A percentile compares a stretch with the other conserved stretches of the same genome.
Evolutionary conservation across 2,888 invertebrate genomes (phyloP).

Genomic region (Acrobeloides nanus): DNA sequence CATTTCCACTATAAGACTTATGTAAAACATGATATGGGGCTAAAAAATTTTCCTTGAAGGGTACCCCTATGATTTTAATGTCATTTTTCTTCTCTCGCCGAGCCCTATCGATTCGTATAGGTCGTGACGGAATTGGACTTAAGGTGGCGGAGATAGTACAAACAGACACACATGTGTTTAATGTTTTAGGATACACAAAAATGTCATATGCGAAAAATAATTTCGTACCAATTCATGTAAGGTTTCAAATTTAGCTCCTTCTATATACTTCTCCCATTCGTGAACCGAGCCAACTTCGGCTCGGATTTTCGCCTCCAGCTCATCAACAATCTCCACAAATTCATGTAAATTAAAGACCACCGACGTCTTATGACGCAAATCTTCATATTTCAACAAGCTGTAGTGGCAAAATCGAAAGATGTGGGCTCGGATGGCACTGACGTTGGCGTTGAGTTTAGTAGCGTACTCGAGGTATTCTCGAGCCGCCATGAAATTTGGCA

Average conservation of each 20-base stretch:
- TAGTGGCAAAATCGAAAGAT: conserved; percentile 92
- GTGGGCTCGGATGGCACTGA: conserved; percentile 84
- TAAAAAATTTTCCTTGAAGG: no score
- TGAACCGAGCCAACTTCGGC: neutral
- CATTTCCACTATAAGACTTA: conserved; percentile 17
- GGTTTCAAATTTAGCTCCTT: conserved; percentile 4
- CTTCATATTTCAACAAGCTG: conserved; percentile 47
- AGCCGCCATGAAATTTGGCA: conserved; percentile 68
- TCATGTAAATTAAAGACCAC: conserved; percentile 29
- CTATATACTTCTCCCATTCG: neutral
- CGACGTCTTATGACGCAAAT: conserved; percentile 39
- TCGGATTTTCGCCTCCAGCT: conserved; percentile 22
- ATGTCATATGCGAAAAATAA: no score
- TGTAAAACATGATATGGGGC: no score
- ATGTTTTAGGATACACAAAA: no score
- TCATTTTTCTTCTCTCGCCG: no score
- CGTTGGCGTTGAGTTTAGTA: conserved; percentile 74
- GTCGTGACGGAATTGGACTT: no score
- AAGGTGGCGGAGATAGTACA: no score
- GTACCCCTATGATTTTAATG: no score
- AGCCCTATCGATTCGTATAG: no score
- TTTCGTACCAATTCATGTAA: no score
- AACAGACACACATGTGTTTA: no score
- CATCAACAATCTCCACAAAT: conserved; percentile 34
- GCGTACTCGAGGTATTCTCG: conserved; percentile 77